These are phyloP conservation scores for Clarias fuscus DNA, from an alignment of 2,797 vertebrate species.

Conservation along the genomic window DNA sequence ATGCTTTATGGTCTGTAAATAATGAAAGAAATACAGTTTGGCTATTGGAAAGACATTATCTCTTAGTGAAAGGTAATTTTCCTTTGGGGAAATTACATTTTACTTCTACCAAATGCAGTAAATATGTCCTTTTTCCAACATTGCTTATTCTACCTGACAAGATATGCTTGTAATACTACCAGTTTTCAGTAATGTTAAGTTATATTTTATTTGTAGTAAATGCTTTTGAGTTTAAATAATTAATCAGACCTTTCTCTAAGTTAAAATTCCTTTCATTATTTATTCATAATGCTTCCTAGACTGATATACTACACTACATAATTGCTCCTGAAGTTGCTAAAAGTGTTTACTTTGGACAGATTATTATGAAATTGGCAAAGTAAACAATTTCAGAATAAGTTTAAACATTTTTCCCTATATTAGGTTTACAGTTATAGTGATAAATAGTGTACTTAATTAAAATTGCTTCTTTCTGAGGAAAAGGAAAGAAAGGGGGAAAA, in stretches of 20 bases:
- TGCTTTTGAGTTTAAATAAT: constrained; percentile 68
- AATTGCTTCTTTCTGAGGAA: background rate
- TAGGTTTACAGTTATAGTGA: background rate
- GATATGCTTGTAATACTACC: constrained; percentile 45
- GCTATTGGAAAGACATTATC: constrained; percentile 46
- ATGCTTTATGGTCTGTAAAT: constrained; percentile 43
- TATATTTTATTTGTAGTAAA: constrained; percentile 59
- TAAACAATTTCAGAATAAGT: background rate
- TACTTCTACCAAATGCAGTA: constrained; percentile 18
- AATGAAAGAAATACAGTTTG: constrained; percentile 30
- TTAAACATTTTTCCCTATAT: background rate
- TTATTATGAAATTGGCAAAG: constrained; percentile 26
- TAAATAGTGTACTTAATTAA: background rate
- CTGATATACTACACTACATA: constrained; percentile 49
- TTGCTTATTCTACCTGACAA: constrained; percentile 37
- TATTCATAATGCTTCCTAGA: constrained; percentile 65
- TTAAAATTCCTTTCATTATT: constrained; percentile 60
- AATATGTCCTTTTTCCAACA: background rate
- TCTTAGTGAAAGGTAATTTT: constrained; percentile 22
- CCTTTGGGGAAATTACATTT: constrained; percentile 36
- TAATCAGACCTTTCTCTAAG: constrained; percentile 61
- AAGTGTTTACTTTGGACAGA: constrained; percentile 43
- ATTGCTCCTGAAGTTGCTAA: constrained; percentile 51
- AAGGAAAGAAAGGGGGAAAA: background rate
- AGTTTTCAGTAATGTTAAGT: constrained; percentile 35